These are phyloP conservation scores for Fabriciana adippe DNA, from an alignment of 2,888 invertebrate genomes.

Conservation along the genomic window DNA sequence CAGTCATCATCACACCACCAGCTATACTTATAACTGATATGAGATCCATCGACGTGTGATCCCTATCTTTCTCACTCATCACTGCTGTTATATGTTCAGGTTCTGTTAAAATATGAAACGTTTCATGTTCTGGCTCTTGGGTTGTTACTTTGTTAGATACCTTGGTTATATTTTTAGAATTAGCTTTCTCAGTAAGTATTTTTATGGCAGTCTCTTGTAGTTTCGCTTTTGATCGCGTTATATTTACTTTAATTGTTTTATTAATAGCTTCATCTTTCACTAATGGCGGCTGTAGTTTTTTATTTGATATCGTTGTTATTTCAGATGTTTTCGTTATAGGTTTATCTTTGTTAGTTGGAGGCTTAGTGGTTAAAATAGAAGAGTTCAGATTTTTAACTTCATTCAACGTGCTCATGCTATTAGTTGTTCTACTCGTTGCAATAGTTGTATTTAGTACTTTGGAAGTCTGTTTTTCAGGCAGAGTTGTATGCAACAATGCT, in stretches of 20 bases:
- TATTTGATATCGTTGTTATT: slow-evolving; percentile 44
- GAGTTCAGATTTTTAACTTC: slow-evolving; percentile 54
- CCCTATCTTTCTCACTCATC: slow-evolving; percentile 71
- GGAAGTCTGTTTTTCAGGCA: slow-evolving; percentile 28
- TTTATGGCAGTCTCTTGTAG: slow-evolving; percentile 38
- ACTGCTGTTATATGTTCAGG: slow-evolving; percentile 80
- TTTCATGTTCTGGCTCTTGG: slow-evolving; percentile 66
- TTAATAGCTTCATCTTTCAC: slow-evolving; percentile 27
- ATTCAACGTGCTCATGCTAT: slow-evolving; percentile 67
- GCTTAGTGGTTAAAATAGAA: slow-evolving; percentile 61
- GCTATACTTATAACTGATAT: slow-evolving; percentile 78
- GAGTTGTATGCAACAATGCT: slow-evolving; percentile 26
- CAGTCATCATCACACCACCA: slow-evolving; percentile 77
- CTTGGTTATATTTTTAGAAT: slow-evolving; percentile 43
- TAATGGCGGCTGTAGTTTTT: slow-evolving; percentile 30
- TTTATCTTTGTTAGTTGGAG: slow-evolving; percentile 50
- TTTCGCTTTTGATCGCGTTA: slow-evolving; percentile 31
- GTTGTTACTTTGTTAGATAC: slow-evolving; percentile 56
- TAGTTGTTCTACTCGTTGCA: slow-evolving; percentile 61
- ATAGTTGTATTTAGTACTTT: slow-evolving; percentile 35
- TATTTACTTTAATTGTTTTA: slow-evolving; percentile 22
- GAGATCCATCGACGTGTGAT: slow-evolving; percentile 68
- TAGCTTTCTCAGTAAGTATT: slow-evolving; percentile 33
- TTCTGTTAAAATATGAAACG: slow-evolving; percentile 81
- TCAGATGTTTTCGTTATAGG: slow-evolving; percentile 35